phyloP scores from a whole-genome alignment of 64 coral and sea anemone genomes.

The Anthopleura sola region DNA sequence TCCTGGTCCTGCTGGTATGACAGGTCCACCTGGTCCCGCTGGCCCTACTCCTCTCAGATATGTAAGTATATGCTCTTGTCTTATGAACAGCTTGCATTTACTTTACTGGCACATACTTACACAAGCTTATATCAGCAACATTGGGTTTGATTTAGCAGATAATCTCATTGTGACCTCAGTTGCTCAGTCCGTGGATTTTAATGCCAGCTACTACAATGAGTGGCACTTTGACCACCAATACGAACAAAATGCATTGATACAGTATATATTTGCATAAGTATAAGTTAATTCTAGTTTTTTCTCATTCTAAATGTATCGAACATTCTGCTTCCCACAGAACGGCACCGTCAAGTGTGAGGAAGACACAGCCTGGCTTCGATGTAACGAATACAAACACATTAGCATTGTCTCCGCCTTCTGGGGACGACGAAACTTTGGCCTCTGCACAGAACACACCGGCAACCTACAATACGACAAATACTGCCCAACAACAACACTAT shows the following conservation, averaged over 20 bases:
- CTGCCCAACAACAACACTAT: conserved; percentile 81
- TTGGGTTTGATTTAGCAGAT: too few species aligned
- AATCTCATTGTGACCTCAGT: too few species aligned
- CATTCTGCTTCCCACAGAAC: conserved; percentile 52
- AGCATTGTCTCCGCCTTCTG: conserved; percentile 99
- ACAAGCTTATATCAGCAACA: too few species aligned
- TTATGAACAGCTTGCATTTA: background rate
- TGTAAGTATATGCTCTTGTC: conserved; percentile 65
- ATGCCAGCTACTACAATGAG: too few species aligned
- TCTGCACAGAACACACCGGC: conserved; percentile 98
- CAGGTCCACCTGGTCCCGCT: conserved; percentile 78
- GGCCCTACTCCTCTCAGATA: conserved; percentile 98
- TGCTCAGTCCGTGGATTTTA: too few species aligned
- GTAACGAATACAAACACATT: conserved; percentile 99
- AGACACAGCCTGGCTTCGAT: conserved; percentile 97
- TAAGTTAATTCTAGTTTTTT: too few species aligned
- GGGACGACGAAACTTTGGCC: conserved; percentile 98
- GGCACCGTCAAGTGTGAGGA: conserved; percentile 99
- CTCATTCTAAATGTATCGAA: background rate
- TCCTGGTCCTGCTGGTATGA: conserved; percentile 79
- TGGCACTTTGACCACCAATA: too few species aligned
- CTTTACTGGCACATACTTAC: too few species aligned
- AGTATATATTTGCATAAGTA: too few species aligned
- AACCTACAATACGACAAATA: conserved; percentile 71
- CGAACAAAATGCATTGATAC: too few species aligned